Percentiles rank a stretch among this genome's conserved stretches.
Evolutionary conservation across 23 tunicate genomes (phyloP).

Genomic region (Halocynthia aurantium): DNA sequence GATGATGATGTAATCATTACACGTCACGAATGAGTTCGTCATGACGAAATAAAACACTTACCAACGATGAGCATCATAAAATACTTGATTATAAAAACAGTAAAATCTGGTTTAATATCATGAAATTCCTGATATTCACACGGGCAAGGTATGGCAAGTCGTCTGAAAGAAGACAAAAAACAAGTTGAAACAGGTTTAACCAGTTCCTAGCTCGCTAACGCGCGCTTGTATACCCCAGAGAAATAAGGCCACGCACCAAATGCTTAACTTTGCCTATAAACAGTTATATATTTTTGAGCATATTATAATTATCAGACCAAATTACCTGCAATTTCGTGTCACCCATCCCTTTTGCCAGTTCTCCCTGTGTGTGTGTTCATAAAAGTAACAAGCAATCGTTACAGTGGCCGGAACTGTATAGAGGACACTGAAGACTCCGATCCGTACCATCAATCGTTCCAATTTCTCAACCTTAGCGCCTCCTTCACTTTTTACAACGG

Average conservation of each 20-base stretch:
- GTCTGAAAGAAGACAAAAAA: neutral
- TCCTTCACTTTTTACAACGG: conserved; percentile 52
- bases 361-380: conserved; percentile 33
- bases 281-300: too few relatives aligned
- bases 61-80: conserved; percentile 55
- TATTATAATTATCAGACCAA: neutral
- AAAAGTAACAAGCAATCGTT: conserved; percentile 76
- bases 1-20: neutral
- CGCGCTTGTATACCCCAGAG: too few relatives aligned
- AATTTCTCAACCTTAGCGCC: conserved; percentile 80
- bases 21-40: neutral
- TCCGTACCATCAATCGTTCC: conserved; percentile 80
- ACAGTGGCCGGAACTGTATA: conserved; percentile 93
- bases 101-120: conserved; percentile 57
- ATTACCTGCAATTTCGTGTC: conserved; percentile 64
- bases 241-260: too few relatives aligned
- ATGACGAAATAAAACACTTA: conserved; percentile 12
- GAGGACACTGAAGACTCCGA: conserved; percentile 82
- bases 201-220: too few relatives aligned
- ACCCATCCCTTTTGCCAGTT: conserved; percentile 83
- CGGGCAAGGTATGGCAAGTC: conserved; percentile 47
- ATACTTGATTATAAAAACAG: conserved; percentile 75
- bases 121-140: conserved; percentile 33
- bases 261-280: too few relatives aligned
- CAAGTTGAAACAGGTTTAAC: neutral